Base-by-base conservation (phyloP, 2,888 invertebrate species). In the Andrena chrysosceles region DNA sequence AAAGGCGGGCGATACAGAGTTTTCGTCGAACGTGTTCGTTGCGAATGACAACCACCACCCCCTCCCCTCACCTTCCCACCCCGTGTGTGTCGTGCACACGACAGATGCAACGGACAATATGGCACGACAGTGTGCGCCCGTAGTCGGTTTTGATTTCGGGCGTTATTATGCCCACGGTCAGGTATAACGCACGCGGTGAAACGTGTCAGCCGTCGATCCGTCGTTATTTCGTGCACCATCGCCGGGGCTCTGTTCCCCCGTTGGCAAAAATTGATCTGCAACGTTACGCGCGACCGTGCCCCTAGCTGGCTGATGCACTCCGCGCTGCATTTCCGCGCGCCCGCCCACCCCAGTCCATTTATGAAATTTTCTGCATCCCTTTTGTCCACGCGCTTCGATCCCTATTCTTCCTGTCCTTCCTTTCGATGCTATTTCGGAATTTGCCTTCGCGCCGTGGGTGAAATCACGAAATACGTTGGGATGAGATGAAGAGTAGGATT, bases 91-190 rank as follows among this genome's bases (percentile, higher is more conserved):
- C 69, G 64, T 82, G 79, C 86, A 83, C 82, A 87, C 88, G 91
- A 91, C 91, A 91, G 91, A 91, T 91, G 91, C 90, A 87, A 81
- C 84, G 90, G 89, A 90, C 90, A 90, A 91, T 89, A 88, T 83
- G 83, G 75, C 80, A 6, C 72, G 83, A 54, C 54, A 26, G 82
- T 85, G 82, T 56, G 75, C 20, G 71, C 71, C 75, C 29, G 48
- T 60, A 71, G 73, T 76, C 80, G 81, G 77, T 89, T 91, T 91
- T 88, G 87, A 90, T 91, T 90, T 86, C 83, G 88, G 10, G 84
- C 85, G 85, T 88, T 89, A 88, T 89, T 90, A 88, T 88, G 85
- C 87, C 85, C 81, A 85, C 82, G 87, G 85, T 89, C 89, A 89
- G 87, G 85, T 87, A 89, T 81, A 88, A 85, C 86, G 85, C 77